These are phyloP conservation scores for Lichenostomus cassidix DNA, from an alignment of 2,113 vertebrate species.

Conservation along the genomic window DNA sequence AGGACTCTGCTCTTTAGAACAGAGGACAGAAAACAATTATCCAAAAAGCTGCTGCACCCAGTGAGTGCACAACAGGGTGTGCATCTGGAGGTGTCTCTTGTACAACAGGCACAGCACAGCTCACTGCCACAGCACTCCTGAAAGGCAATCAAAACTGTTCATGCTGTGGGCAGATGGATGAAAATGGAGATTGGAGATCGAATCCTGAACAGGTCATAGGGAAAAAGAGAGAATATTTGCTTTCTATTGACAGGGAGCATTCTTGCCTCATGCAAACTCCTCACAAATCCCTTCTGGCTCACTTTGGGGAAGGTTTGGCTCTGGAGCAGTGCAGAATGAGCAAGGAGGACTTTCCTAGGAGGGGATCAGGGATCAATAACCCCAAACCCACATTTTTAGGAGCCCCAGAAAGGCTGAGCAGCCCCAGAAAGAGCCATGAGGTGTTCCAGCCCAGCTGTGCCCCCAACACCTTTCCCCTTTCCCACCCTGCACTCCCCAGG, in stretches of 20 bases:
- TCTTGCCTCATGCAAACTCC: neutral
- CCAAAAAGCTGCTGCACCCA: neutral
- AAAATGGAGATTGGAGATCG: neutral
- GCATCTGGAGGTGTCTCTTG: neutral
- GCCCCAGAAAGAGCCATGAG: neutral
- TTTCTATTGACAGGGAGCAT: neutral
- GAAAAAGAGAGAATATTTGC: neutral
- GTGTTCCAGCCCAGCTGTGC: neutral
- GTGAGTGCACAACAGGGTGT: neutral
- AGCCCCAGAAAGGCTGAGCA: neutral
- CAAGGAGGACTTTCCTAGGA: too few species aligned
- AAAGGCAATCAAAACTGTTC: neutral
- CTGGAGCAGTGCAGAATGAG: too few species aligned
- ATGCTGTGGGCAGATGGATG: neutral
- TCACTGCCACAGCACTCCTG: neutral
- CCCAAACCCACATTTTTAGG: too few species aligned
- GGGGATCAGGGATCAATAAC: too few species aligned
- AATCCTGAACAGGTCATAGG: neutral
- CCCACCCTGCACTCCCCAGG: neutral
- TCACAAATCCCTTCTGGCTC: neutral
- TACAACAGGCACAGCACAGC: neutral
- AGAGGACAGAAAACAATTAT: accelerated
- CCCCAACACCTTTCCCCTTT: neutral
- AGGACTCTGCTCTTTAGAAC: neutral
- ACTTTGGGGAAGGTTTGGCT: neutral